These are phyloP conservation scores for Tetranychus piercei DNA, from an alignment of 2,888 invertebrate genomes.

Conservation along the genomic window DNA sequence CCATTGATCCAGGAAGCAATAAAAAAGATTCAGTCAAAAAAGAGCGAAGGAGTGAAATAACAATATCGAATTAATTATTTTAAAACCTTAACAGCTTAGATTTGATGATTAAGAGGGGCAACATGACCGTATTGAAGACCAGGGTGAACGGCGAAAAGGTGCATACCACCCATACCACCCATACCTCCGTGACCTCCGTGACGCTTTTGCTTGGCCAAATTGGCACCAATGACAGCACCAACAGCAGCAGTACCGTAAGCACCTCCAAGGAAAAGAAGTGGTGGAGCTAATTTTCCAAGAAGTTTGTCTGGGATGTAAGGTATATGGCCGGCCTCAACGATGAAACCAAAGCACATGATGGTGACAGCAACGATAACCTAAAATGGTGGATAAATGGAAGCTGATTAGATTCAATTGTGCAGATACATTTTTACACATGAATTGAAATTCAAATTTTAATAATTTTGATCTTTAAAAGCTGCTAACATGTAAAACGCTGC, in stretches of 20 bases:
- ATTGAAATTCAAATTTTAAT: background rate
- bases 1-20: background rate
- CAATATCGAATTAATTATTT: too few species aligned
- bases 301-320: constrained; percentile 9
- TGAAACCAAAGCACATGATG: constrained; percentile 4
- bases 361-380: background rate
- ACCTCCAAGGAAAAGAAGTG: constrained; percentile 2
- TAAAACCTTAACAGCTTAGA: background rate
- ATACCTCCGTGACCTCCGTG: background rate
- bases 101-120: background rate
- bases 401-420: background rate
- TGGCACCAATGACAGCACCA: background rate
- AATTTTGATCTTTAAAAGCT: too few species aligned
- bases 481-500: too few species aligned
- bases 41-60: too few species aligned
- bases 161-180: background rate
- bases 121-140: background rate
- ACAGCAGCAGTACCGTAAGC: background rate
- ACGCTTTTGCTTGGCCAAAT: background rate
- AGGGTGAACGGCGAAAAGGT: constrained; percentile 1
- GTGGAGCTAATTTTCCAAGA: constrained; percentile 6
- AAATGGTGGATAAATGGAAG: background rate
- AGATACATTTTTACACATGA: background rate
- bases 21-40: background rate
- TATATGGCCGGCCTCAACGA: background rate